A percentile compares a stretch with the other conserved stretches of the same genome.
These are phyloP conservation scores for Enteromius unitaeniatus DNA, from an alignment of 2,797 vertebrate species.

Conservation along the genomic window DNA sequence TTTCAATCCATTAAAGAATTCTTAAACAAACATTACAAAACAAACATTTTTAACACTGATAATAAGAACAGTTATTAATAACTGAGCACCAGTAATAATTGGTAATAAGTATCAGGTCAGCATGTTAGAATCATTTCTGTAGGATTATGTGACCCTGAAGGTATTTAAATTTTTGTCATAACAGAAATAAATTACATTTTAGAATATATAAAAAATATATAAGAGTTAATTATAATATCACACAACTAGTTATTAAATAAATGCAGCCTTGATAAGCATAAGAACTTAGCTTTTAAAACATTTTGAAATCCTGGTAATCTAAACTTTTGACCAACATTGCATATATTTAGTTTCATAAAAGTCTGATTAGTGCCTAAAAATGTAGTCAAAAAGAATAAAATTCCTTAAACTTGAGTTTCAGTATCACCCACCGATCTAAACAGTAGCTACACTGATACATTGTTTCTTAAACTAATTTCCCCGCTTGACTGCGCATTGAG, in stretches of 20 bases:
- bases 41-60: too few species aligned
- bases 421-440: constrained; percentile 11
- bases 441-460: constrained; percentile 22
- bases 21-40: too few species aligned
- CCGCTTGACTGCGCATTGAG: constrained; percentile 17
- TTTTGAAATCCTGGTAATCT: background rate
- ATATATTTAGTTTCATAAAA: background rate
- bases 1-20: too few species aligned
- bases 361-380: background rate
- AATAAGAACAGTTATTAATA: too few species aligned
- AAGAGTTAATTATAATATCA: background rate
- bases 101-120: background rate
- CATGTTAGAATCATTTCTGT: background rate
- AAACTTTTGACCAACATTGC: background rate
- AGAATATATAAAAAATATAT: background rate
- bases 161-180: background rate
- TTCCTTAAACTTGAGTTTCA: background rate
- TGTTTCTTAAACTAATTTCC: constrained; percentile 44
- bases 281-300: background rate
- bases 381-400: background rate
- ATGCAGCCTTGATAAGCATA: background rate
- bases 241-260: background rate
- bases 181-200: background rate
- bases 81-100: background rate
- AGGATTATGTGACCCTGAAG: background rate